phyloP scores from a whole-genome alignment of 2,797 vertebrate genomes.

The Coranthus polyacanthus region DNA sequence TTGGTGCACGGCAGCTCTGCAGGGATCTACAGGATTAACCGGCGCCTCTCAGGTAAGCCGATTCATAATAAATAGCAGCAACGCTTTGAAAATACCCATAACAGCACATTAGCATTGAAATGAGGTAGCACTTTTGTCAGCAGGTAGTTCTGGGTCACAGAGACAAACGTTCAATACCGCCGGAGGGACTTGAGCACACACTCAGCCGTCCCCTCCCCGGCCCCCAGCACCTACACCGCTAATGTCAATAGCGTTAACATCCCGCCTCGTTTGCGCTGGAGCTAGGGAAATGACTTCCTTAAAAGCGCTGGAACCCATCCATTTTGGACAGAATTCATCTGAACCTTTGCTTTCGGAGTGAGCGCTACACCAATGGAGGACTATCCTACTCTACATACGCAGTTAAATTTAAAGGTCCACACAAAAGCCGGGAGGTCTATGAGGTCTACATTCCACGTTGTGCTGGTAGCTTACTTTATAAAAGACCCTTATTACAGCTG shows the following conservation, averaged over 20 bases:
- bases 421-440: slow-evolving; percentile 22
- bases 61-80: slow-evolving; percentile 78
- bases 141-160: slow-evolving; percentile 65
- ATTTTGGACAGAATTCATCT: slow-evolving; percentile 43
- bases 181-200: slow-evolving; percentile 48
- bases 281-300: slow-evolving; percentile 30
- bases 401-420: slow-evolving; percentile 39
- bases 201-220: slow-evolving; percentile 37
- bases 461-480: slow-evolving; percentile 41
- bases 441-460: slow-evolving; percentile 33
- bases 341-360: slow-evolving; percentile 12
- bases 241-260: slow-evolving; percentile 61
- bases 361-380: slow-evolving; percentile 10
- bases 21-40: slow-evolving; percentile 77
- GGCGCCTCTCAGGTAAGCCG: slow-evolving; percentile 69
- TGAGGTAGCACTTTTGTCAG: slow-evolving; percentile 69
- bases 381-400: slow-evolving; percentile 2
- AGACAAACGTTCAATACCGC: slow-evolving; percentile 59
- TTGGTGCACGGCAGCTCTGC: slow-evolving; percentile 60
- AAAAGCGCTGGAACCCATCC: slow-evolving; percentile 29
- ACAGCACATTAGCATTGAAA: slow-evolving; percentile 80
- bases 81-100: slow-evolving; percentile 69
- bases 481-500: slow-evolving; percentile 19
- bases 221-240: slow-evolving; percentile 27
- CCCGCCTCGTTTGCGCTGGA: slow-evolving; percentile 46